Evolutionary conservation across 2,888 invertebrate species (phyloP), one percentile per base, ranked within the genome.

Genomic region (Podotricha telesiphe): DNA sequence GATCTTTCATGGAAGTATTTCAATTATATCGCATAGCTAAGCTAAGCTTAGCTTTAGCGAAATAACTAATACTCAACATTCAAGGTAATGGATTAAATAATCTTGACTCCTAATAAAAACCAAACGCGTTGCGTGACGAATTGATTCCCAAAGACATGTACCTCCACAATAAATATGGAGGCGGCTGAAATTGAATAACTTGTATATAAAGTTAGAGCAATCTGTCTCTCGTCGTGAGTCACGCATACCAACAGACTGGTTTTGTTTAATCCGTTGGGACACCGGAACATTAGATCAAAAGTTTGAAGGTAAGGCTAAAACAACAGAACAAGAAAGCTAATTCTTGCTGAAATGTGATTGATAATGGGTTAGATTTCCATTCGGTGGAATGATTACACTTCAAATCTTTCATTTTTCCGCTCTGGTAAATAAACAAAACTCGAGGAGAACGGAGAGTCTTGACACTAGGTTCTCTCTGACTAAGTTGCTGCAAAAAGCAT

Each of bases 191-290:
- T 58, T 20, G 58, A 42, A 58, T 58, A 42, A 22, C 34, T 37
- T 17, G 17, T 59, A 28, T 59, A 1, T 45, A 22, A 13, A 59
- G 34, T 55, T 55, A 55, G 55, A 42, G 17, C n/a, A 22, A 59
- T 59, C 28, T 45, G 45, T 45, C 59, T 50, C 19, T 42, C 22
- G 45, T n/a, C 45, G 42, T 59, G 59, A 59, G 59, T 59, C 59
- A 59, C 59, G 59, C 59, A 59, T 59, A 45, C 59, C 59, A 28
- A 45, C 45, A 17, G 59, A 59, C 59, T 45, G 59, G 59, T 59
- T 59, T 45, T 0, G 22, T 45, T n/a, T 22, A 59, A 59, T 22
- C 59, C 59, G 6, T n/a, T 22, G 42, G n/a, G 45, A 42, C 22
- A 28, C 45, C 17, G 59, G 45, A 17, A 47, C 8, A 8, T 17